Base-by-base conservation (phyloP, 2,888 invertebrate species). In the Drosophila sordidapex region DNA sequence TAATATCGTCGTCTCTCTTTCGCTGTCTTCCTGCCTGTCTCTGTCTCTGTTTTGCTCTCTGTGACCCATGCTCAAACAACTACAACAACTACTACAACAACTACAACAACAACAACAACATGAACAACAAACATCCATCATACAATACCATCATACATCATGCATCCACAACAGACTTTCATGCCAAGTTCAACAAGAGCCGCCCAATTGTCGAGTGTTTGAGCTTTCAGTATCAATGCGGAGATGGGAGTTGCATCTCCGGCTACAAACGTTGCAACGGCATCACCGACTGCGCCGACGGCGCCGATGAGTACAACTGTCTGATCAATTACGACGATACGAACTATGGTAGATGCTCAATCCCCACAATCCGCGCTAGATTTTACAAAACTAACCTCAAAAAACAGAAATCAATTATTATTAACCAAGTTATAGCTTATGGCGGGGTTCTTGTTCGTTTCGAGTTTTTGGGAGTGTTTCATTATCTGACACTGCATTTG, bases 231-330 rank as follows among this genome's bases (percentile, higher is more conserved):
- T 96, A 95, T 92, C 94, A 93, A 70, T 96, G 96, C 91, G 93
- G 93, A 66, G 95, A 95, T 89, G 94, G 95, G n/a, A 92, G 93
- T 73, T 96, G 96, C 93, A 95, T 96, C 75, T 94, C 94, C 82
- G 94, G 94, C 79, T 92, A 92, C 68, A 95, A 94, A 86, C 93
- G 93, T 67, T 96, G 96, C 92, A 94, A 96, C 89, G 93, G 93
- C 62, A 89, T 91, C 49, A 73, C 76, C 18, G 95, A 95, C 83
- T 95, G 95, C 90, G 93, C 94, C 65, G 94, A 94, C 74, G 94
- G 94, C 18, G 95, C 95, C 80, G 96, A 96, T 87, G 96, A 96
- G 89, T 92, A 92, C 21, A 93, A 94, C 82, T 96, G 96, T 79
- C 87, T 89, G 90, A 92, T 91, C 70, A 91, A 87, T 90, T 92